Conservation (phyloP, 2,113 vertebrate genomes). For the Rhagologus leucostigma region DNA sequence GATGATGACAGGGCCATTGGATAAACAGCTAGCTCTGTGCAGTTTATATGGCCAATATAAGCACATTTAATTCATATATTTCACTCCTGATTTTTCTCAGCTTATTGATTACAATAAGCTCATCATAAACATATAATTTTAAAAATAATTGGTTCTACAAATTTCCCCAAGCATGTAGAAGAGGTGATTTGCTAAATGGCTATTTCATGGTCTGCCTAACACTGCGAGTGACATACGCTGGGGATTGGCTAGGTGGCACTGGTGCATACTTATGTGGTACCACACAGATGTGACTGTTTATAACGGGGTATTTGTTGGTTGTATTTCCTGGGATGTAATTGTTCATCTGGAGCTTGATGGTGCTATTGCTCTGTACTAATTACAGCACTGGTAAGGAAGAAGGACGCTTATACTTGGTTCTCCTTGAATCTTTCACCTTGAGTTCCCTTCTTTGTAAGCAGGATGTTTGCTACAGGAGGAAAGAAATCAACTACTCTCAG, state of each 20-base stretch:
- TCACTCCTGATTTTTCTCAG: neutral
- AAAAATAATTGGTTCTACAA: neutral
- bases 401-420: neutral
- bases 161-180: neutral
- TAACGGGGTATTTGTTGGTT: neutral
- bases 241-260: conserved; percentile 64
- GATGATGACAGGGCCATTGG: neutral
- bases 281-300: neutral
- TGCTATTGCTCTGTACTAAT: conserved; percentile 60
- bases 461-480: neutral
- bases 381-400: neutral
- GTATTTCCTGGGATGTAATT: neutral
- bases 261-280: conserved; percentile 20
- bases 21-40: neutral
- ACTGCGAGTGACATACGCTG: neutral
- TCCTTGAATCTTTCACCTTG: neutral
- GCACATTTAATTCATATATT: neutral
- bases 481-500: neutral
- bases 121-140: neutral
- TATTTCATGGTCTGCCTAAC: neutral
- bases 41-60: neutral
- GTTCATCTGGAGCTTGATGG: conserved; percentile 55
- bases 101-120: neutral
- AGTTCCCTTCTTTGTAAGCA: neutral
- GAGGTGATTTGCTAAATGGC: neutral